Percentiles rank a stretch among this genome's conserved stretches.
phyloP scores from a whole-genome alignment of 2,797 vertebrate species.

The Ctenosaura bakeri region DNA sequence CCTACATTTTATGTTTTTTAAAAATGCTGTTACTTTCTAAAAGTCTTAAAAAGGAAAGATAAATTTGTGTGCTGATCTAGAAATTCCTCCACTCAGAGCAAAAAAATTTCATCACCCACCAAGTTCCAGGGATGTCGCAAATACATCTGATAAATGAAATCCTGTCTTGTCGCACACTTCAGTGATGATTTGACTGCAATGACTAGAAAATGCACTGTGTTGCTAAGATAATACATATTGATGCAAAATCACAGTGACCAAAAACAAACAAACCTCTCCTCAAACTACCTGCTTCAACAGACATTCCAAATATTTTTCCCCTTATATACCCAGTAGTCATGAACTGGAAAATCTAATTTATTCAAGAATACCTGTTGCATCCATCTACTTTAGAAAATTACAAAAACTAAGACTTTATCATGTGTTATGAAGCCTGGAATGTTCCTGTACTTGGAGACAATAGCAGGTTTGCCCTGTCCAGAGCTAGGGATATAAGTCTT shows the following conservation, averaged over 20 bases:
- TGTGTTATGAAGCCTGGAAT: not conserved
- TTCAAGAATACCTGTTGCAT: conserved; percentile 19
- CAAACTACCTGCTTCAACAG: conserved; percentile 39
- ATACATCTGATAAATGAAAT: conserved; percentile 47
- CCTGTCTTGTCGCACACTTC: conserved; percentile 57
- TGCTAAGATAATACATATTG: conserved; percentile 18
- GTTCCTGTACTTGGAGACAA: not conserved
- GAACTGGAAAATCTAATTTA: conserved; percentile 47
- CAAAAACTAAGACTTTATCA: not conserved
- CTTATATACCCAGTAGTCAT: conserved; percentile 48
- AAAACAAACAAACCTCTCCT: conserved; percentile 9
- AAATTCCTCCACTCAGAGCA: conserved; percentile 39
- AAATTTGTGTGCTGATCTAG: conserved; percentile 43
- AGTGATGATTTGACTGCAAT: conserved; percentile 53
- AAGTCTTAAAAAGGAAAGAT: conserved; percentile 37
- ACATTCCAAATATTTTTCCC: conserved; percentile 44
- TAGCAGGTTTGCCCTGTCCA: not conserved
- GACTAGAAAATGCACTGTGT: conserved; percentile 46
- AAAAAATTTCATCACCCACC: conserved; percentile 32
- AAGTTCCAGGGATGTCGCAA: conserved; percentile 46
- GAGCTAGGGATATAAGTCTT: no score
- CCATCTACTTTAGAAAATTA: conserved; percentile 29
- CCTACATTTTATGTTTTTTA: not conserved
- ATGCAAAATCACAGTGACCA: conserved; percentile 42
- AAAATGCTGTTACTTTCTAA: not conserved